These are phyloP conservation scores for Trichomycterus rosablanca DNA, from an alignment of 2,113 vertebrate species.

Conservation along the genomic window DNA sequence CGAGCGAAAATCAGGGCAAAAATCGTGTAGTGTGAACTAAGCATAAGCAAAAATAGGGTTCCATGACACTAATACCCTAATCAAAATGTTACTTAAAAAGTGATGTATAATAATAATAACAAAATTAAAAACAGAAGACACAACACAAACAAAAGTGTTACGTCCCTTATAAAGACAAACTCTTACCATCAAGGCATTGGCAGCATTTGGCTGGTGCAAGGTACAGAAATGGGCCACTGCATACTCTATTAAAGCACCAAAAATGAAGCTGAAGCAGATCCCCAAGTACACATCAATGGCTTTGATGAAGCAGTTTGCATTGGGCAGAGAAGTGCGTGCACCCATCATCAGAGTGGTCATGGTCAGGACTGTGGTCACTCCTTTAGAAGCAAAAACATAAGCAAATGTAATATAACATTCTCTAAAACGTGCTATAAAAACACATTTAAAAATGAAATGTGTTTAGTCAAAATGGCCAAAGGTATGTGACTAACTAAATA, in stretches of 20 bases:
- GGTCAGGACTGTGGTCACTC: constrained; percentile 83
- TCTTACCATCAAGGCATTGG: constrained; percentile 69
- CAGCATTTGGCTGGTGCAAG: constrained; percentile 61
- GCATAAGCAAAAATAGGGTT: too few relatives aligned
- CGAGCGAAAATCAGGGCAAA: too few relatives aligned
- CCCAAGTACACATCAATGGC: constrained; percentile 85
- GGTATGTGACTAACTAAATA: too few relatives aligned
- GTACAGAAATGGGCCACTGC: constrained; percentile 86
- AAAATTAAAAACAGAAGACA: too few relatives aligned
- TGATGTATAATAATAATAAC: too few relatives aligned
- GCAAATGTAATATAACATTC: not conserved
- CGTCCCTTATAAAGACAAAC: too few relatives aligned
- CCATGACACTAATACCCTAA: too few relatives aligned
- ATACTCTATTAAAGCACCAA: constrained; percentile 82
- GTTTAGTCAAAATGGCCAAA: too few relatives aligned
- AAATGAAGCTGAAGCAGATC: constrained; percentile 90
- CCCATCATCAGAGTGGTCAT: constrained; percentile 92
- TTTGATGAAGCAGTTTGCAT: constrained; percentile 88
- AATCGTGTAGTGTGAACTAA: too few relatives aligned
- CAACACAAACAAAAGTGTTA: too few relatives aligned
- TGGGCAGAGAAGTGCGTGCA: constrained; percentile 80
- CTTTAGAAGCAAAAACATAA: constrained; percentile 48
- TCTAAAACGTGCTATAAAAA: too few relatives aligned
- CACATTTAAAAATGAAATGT: too few relatives aligned
- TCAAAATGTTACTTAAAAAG: not conserved